Evolutionary conservation across 2,888 invertebrate species (phyloP), one percentile per base, ranked within the genome.

Genomic region (Brachypalpus laphriformis): DNA sequence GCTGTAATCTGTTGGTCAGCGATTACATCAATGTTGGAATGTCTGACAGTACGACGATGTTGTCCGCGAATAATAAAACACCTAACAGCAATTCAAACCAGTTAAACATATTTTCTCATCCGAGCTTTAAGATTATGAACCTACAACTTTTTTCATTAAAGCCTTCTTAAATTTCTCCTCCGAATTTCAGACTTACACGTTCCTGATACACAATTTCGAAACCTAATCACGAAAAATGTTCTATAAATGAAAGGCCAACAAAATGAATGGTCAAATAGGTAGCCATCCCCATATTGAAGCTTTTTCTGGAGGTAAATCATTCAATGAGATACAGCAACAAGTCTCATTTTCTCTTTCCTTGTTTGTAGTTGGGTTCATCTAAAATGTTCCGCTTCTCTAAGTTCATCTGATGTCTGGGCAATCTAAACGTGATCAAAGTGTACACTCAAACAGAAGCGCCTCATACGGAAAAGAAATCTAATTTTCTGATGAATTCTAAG

Each of bases 401-500:
- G n/a, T 31, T 72, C 18, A 51, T 63, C 20, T 22, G 18, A 20
- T 5, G 54, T 25, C 74, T 16, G 40, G 34, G 16, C 18, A 61
- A 34, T 34, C 25, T 25, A 34, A 45, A 65, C 65, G 63, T 74
- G 65, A 74, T 45, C 56, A 56, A 47, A 45, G 45, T 9, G 14
- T 14, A 65, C 31, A 45, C 8, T 25, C 28, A 51, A 9, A 20
- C 16, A n/a, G 34, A 42, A 28, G 22, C 20, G 31, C 40, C 37
- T 18, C 61, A 20, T 45, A 45, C 20, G 31, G 22, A 49, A 51
- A 31, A 20, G 47, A 8, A 82, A 77, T 72, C 66, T 77, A 66
- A 82, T 82, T 82, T 77, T 72, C 54, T 72, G 47, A 72, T 71
- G 37, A 59, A 66, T 59, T 57, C 66, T 20, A 47, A 75, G 65